Evolutionary conservation across 2,113 vertebrate genomes (phyloP), one percentile per base, ranked within the genome.

Genomic region (Pycnonotus jocosus): DNA sequence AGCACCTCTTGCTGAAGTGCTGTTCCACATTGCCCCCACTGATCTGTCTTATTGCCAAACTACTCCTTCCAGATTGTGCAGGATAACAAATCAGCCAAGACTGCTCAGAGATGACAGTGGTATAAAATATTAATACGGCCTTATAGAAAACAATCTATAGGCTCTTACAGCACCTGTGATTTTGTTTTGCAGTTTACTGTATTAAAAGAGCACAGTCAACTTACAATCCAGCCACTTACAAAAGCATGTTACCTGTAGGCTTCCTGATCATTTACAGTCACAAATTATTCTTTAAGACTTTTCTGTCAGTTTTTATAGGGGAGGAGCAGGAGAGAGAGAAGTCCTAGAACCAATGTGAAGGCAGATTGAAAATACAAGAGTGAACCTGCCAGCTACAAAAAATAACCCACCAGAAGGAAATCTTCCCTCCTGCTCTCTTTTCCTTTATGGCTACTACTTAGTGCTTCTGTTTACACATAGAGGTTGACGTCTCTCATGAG

Each of bases 61-160:
- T 47, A 42, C 65, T 89, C 44, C 77, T 93, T 90, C 77, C 87
- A 82, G 58, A 12, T 15, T n/a, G 62, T 47, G 61, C 58, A 33
- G 70, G 89, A 37, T 81, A 93, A 81, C 90, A 64, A 97, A 87
- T 68, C 82, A 70, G 81, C 86, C 68, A 90, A 73, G 91, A 94
- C 38, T 0, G 0, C 81, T 85, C 74, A 37, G 92, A 81, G 92
- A 69, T 93, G 81, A 93, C 91, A 93, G 68, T 72, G 69, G 44
- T 76, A 95, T 97, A 69, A 97, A 97, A 96, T 97, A 96, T 94
- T 96, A 64, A 93, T 95, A 64, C 6, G 8, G 50, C 79, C 71
- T 66, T 94, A 89, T 86, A 84, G 76, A 53, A 90, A 91, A 65
- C 65, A 54, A 82, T 61, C 90, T 64, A 89, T 88, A 48, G 86